A percentile compares a stretch with the other conserved stretches of the same genome.
These are phyloP conservation scores for Thamnophis sirtalis DNA, from an alignment of 2,113 vertebrate species.

Conservation along the genomic window DNA sequence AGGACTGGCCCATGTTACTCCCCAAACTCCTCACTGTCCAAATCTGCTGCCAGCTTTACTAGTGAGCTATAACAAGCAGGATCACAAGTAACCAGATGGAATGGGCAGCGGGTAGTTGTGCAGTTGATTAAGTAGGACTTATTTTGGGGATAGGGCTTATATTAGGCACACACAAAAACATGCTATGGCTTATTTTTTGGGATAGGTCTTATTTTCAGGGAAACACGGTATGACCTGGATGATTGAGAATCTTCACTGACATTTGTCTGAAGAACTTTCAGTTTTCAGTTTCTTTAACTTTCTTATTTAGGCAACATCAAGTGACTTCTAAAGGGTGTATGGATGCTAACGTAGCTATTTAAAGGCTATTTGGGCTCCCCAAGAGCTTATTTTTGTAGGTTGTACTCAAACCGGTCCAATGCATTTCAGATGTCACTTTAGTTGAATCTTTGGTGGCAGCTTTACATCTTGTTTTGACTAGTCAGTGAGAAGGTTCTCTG, in stretches of 20 bases:
- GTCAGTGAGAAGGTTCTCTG: neutral
- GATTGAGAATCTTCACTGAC: neutral
- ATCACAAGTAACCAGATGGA: too few relatives aligned
- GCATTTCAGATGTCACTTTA: neutral
- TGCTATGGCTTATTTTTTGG: too few relatives aligned
- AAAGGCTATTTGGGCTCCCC: neutral
- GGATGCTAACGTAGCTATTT: neutral
- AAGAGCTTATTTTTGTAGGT: neutral
- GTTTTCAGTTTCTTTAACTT: neutral
- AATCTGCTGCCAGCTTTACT: too few relatives aligned
- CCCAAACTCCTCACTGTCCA: too few relatives aligned
- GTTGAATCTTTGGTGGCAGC: neutral
- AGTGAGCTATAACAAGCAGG: too few relatives aligned
- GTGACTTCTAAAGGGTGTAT: neutral
- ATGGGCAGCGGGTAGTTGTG: fast-evolving
- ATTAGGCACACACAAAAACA: too few relatives aligned
- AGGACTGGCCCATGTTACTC: too few relatives aligned
- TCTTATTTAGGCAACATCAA: neutral
- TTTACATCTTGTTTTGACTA: neutral
- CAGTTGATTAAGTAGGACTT: too few relatives aligned
- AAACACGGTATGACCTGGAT: neutral
- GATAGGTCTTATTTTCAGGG: too few relatives aligned
- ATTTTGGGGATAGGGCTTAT: too few relatives aligned
- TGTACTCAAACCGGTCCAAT: neutral
- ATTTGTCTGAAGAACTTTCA: too few relatives aligned